Conservation (phyloP, 2,797 vertebrate genomes). For the Chelonia mydas region DNA sequence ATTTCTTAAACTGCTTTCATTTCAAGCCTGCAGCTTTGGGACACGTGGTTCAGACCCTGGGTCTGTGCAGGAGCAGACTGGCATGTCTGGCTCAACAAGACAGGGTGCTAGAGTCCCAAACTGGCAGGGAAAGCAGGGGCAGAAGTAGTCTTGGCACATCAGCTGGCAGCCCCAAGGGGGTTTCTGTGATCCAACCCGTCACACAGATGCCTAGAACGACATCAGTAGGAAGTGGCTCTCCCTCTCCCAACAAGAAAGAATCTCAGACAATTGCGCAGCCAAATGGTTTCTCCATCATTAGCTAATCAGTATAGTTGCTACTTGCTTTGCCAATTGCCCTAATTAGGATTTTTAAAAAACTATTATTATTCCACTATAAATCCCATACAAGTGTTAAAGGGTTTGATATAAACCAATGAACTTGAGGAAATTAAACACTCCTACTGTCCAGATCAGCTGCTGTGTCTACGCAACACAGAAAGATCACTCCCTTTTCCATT, state of each 20-base stretch:
- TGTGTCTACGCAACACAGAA: background rate
- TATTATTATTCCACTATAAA: background rate
- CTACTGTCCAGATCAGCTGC: background rate
- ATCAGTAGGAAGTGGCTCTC: background rate
- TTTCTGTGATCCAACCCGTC: no score
- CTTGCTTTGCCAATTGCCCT: background rate
- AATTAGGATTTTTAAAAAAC: background rate
- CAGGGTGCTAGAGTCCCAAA: no score
- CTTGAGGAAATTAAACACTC: background rate
- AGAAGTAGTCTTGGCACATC: no score
- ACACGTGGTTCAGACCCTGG: no score
- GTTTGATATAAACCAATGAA: background rate
- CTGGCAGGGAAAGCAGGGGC: no score
- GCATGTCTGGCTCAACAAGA: no score
- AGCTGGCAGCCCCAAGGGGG: no score
- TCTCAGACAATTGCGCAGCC: background rate
- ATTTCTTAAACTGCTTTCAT: no score
- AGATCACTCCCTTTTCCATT: background rate
- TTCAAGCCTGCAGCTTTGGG: no score
- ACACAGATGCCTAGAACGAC: background rate
- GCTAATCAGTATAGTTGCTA: accelerated
- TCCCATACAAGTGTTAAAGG: background rate
- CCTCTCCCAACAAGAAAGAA: background rate
- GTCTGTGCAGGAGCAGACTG: no score
- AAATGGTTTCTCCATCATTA: background rate